phyloP scores from a whole-genome alignment of 2,888 invertebrate species.

The Xanthorhoe spadicearia region DNA sequence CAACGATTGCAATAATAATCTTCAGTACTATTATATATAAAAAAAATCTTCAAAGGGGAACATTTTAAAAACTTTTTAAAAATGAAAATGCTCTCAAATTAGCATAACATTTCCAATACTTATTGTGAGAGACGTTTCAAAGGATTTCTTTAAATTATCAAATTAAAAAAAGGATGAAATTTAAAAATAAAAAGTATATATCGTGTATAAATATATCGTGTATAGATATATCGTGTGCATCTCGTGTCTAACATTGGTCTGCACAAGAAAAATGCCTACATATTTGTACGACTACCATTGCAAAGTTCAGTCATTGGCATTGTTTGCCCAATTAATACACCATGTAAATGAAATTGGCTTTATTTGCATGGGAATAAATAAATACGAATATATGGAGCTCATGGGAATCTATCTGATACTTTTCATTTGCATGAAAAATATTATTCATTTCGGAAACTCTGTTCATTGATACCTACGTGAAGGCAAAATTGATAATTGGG shows the following conservation, averaged over 20 bases:
- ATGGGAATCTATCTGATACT: not conserved
- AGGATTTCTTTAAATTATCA: too few species aligned
- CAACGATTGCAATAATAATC: too few species aligned
- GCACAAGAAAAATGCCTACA: not conserved
- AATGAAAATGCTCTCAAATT: too few species aligned
- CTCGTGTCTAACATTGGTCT: not conserved
- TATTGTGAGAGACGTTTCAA: too few species aligned
- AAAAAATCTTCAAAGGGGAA: too few species aligned
- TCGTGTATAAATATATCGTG: not conserved
- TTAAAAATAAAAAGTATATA: not conserved
- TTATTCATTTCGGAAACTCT: not conserved
- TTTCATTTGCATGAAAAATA: not conserved
- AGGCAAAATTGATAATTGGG: too few species aligned
- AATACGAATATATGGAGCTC: slow-evolving; percentile 10
- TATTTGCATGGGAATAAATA: slow-evolving; percentile 20
- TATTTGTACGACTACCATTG: not conserved
- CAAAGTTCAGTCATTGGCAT: slow-evolving; percentile 2
- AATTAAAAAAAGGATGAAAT: too few species aligned
- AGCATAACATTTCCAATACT: too few species aligned
- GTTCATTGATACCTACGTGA: too few species aligned
- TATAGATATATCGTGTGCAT: not conserved
- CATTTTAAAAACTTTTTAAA: too few species aligned
- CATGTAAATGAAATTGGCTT: slow-evolving; percentile 15
- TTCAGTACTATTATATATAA: too few species aligned
- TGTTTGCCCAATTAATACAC: slow-evolving; percentile 28